Evolutionary conservation across 2,797 vertebrate species (phyloP), one percentile per base, ranked within the genome.

Genomic region (Silurus lanzhouensis): DNA sequence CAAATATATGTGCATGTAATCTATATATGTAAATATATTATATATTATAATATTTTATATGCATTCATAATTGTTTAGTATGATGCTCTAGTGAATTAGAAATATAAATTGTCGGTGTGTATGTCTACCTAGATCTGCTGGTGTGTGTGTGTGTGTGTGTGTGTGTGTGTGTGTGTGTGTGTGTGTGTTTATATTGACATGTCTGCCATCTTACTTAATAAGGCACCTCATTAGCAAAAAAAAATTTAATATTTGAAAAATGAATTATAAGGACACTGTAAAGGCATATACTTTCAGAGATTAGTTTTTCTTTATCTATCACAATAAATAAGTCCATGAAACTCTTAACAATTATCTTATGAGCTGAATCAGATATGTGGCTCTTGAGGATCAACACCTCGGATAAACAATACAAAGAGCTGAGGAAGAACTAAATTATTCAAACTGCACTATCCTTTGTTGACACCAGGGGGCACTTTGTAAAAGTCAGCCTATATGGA

Each of bases 401-500:
- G 1, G 48, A 5, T 7, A 74, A 75, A 75, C 17, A 77, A 31
- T 48, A 76, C 15, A 57, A 76, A 57, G 74, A 57, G 25, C 14
- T 19, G 4, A 17, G 52, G 48, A 75, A 76, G 52, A 10, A 57
- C 15, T 57, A 9, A 27, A 31, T 76, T 20, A 77, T 58, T 77
- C 27, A 77, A 77, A 60, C 25, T 60, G 75, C 75, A 60, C 75
- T 77, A 17, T 46, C 10, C 58, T 44, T 46, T 3, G 4, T 80
- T 13, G 19, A 77, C 90, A 88, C 77, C 82, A 90, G 90, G 84
- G 83, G 85, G 81, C 74, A 46, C 64, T 68, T 55, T 55, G 3
- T 60, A 20, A 64, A n/a, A 77, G 25, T 27, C 74, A 55, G 58
- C 57, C 4, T n/a, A 64, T 79, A 55, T 74, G 57, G 25, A n/a